phyloP scores from a whole-genome alignment of 2,797 vertebrate genomes.

The Syndactyla subalaris region DNA sequence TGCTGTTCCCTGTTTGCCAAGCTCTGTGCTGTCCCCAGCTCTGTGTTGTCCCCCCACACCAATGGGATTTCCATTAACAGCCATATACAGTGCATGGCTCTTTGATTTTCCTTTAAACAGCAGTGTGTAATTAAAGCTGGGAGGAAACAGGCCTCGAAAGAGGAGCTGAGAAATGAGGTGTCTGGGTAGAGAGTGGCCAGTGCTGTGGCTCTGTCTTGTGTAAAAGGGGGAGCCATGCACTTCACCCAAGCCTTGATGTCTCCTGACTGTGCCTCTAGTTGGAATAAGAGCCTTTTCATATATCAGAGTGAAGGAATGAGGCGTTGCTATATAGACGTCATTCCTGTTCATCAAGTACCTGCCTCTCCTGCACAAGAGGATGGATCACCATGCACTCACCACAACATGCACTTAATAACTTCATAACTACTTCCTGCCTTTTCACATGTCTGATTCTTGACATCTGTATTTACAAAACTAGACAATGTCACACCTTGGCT shows the following conservation, averaged over 20 bases:
- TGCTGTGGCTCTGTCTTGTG: neutral
- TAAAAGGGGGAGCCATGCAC: neutral
- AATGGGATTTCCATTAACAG: neutral
- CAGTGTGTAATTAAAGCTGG: neutral
- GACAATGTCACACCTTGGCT: neutral
- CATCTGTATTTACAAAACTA: neutral
- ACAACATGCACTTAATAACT: neutral
- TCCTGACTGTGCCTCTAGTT: neutral
- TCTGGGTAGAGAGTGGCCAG: neutral
- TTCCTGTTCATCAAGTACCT: neutral
- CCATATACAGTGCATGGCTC: neutral
- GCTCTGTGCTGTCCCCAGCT: neutral
- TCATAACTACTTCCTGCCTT: neutral
- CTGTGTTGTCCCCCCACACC: neutral
- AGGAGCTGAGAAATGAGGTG: neutral
- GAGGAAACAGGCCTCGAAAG: neutral
- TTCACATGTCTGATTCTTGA: neutral
- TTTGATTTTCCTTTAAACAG: neutral
- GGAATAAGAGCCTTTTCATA: neutral
- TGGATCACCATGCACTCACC: neutral
- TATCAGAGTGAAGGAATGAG: neutral
- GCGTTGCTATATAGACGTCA: neutral
- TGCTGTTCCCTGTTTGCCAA: fast-evolving
- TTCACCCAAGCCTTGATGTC: neutral
- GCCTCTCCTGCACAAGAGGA: fast-evolving